phyloP scores from a whole-genome alignment of 2,888 invertebrate genomes.

The Leptinotarsa peninsularis region DNA sequence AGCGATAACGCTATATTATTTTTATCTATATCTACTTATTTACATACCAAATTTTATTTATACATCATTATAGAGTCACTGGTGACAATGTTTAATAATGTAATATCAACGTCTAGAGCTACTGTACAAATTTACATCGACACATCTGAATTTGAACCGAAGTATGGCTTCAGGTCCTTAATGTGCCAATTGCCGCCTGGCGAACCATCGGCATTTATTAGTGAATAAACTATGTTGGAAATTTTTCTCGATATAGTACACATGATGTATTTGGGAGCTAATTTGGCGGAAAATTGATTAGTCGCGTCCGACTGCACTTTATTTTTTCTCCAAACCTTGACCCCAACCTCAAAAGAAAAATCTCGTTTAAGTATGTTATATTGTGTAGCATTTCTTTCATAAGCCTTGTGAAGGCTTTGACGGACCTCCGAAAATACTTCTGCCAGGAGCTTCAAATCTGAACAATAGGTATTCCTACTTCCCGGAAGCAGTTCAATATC shows the following conservation, averaged over 20 bases:
- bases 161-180: background rate
- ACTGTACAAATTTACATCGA: background rate
- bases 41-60: too few species aligned
- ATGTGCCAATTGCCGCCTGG: too few species aligned
- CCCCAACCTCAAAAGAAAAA: background rate
- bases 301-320: too few species aligned
- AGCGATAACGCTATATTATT: too few species aligned
- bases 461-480: background rate
- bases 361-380: slow-evolving; percentile 34
- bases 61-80: too few species aligned
- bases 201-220: background rate
- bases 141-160: background rate
- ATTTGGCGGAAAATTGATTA: too few species aligned
- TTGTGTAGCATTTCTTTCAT: slow-evolving; percentile 22
- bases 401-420: slow-evolving; percentile 22
- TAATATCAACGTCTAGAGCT: too few species aligned
- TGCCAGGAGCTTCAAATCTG: background rate
- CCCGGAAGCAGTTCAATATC: slow-evolving; percentile 1
- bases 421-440: slow-evolving; percentile 22
- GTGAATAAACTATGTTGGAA: background rate
- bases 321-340: background rate
- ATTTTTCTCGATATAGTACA: background rate
- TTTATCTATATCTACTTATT: too few species aligned
- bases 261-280: too few species aligned
- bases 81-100: too few species aligned